Evolutionary conservation across 2,888 invertebrate genomes (phyloP).

Genomic region (Eupithecia dodoneata): DNA sequence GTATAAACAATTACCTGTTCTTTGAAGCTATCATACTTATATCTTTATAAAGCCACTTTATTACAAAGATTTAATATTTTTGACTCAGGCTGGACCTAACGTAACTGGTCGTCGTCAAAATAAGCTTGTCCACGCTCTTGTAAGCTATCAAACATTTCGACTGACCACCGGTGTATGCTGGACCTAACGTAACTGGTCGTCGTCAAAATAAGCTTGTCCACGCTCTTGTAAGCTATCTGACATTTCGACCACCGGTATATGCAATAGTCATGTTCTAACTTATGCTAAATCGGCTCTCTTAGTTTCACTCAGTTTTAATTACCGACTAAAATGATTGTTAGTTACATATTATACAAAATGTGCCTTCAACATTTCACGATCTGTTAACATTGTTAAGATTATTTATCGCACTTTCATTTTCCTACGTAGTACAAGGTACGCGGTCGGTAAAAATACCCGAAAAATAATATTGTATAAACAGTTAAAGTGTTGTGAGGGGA

Average conservation of each 20-base stretch:
- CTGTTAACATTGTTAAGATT: not conserved
- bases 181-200: no score
- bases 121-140: not conserved
- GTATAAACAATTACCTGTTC: constrained; percentile 17
- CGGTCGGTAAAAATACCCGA: not conserved
- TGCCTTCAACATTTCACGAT: not conserved
- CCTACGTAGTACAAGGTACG: not conserved
- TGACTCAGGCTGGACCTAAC: not conserved
- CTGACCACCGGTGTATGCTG: no score
- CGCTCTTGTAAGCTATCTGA: no score
- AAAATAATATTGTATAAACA: not conserved
- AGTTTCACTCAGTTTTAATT: constrained; percentile 1
- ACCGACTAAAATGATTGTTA: not conserved
- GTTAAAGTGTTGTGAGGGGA: no score
- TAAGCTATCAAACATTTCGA: no score
- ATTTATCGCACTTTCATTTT: not conserved
- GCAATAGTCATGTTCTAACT: no score
- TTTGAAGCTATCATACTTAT: constrained; percentile 13
- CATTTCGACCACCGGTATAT: no score
- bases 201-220: no score
- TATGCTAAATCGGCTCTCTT: not conserved
- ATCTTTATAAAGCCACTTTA: not conserved
- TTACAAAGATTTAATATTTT: not conserved
- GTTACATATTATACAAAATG: not conserved
- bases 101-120: not conserved